Evolutionary conservation across 1,140 invertebrate species (phyloP).

Genomic region (Danaus melanippus): DNA sequence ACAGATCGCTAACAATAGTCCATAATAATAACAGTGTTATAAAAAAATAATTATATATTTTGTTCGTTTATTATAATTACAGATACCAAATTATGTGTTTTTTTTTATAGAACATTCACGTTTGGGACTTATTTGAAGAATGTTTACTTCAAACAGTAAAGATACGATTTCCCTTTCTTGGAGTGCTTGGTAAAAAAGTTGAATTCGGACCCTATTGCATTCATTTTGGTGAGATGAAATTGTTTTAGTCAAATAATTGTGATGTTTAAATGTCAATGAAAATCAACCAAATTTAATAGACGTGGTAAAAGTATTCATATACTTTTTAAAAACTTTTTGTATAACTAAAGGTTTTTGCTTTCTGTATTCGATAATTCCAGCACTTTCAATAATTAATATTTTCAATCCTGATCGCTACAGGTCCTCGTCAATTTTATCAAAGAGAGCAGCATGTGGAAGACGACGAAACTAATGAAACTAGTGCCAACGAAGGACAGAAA

Average conservation of each 20-base stretch:
- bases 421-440: conserved; percentile 19
- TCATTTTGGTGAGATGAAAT: conserved; percentile 53
- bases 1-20: too few relatives aligned
- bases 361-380: too few relatives aligned
- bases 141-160: conserved; percentile 68
- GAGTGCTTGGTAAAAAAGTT: conserved; percentile 64
- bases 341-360: too few relatives aligned
- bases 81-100: conserved; percentile 2
- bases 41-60: too few relatives aligned
- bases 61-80: background rate
- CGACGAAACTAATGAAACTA: too few relatives aligned
- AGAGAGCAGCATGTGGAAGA: too few relatives aligned
- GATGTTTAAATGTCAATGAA: background rate
- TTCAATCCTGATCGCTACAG: conserved; percentile 14
- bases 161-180: conserved; percentile 69
- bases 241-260: background rate
- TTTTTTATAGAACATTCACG: conserved; percentile 58
- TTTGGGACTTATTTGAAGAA: conserved; percentile 72
- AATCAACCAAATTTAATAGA: background rate
- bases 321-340: too few relatives aligned
- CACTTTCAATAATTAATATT: too few relatives aligned
- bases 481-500: too few relatives aligned
- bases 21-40: too few relatives aligned
- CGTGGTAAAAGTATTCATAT: too few relatives aligned
- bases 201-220: conserved; percentile 71